phyloP scores from a whole-genome alignment of 2,888 invertebrate species.

The Aethes cnicana region DNA sequence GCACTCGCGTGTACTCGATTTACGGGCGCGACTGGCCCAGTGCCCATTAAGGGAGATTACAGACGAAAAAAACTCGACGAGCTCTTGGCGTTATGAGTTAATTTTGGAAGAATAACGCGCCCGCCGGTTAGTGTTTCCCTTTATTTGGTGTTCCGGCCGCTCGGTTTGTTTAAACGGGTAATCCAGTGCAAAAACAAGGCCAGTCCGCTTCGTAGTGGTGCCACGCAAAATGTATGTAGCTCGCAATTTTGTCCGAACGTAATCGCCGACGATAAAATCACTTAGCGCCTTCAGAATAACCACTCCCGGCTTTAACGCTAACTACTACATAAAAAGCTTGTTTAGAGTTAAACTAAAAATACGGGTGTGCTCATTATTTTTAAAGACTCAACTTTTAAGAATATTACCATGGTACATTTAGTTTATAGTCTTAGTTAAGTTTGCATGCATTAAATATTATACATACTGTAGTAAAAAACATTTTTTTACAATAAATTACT shows the following conservation, averaged over 20 bases:
- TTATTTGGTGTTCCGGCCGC: slow-evolving; percentile 75
- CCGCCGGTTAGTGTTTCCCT: slow-evolving; percentile 72
- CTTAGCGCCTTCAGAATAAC: slow-evolving; percentile 61
- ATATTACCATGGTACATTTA: no score
- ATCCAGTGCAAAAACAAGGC: slow-evolving; percentile 71
- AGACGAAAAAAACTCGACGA: slow-evolving; percentile 71
- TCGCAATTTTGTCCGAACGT: slow-evolving; percentile 62
- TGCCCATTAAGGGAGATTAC: slow-evolving; percentile 81
- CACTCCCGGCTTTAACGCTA: slow-evolving; percentile 57
- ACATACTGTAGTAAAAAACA: no score
- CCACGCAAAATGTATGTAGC: slow-evolving; percentile 64
- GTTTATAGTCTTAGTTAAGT: no score
- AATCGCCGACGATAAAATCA: slow-evolving; percentile 75
- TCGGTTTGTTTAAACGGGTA: slow-evolving; percentile 77
- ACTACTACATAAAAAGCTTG: slow-evolving; percentile 53
- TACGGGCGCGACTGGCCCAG: slow-evolving; percentile 76
- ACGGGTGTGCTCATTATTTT: slow-evolving; percentile 1
- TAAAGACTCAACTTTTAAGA: background rate
- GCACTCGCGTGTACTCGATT: slow-evolving; percentile 73
- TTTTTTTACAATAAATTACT: no score
- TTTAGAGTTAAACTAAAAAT: slow-evolving; percentile 34
- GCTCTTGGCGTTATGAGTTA: slow-evolving; percentile 80
- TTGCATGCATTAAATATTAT: no score
- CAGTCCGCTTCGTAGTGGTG: slow-evolving; percentile 60
- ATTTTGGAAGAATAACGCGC: slow-evolving; percentile 80